Evolutionary conservation across 1,140 invertebrate species (phyloP).

Genomic region (Trichoplusia ni): DNA sequence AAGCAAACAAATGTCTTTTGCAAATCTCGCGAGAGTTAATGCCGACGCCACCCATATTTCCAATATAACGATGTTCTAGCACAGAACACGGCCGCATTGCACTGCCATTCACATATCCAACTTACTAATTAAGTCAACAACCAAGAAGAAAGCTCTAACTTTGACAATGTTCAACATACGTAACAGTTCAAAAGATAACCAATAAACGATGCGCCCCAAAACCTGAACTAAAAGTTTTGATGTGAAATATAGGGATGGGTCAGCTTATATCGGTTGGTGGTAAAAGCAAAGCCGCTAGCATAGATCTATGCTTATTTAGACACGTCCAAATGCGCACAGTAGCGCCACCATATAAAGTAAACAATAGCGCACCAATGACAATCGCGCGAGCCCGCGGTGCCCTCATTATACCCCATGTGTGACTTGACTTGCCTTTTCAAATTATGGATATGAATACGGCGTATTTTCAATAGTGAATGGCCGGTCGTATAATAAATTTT

Average conservation of each 20-base stretch:
- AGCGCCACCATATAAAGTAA: constrained; percentile 72
- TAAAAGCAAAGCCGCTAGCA: constrained; percentile 68
- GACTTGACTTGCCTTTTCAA: constrained; percentile 37
- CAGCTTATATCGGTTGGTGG: constrained; percentile 47
- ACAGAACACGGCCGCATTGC: constrained; percentile 57
- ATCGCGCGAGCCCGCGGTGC: constrained; percentile 57
- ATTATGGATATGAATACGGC: constrained; percentile 34
- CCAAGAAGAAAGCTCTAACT: constrained; percentile 77
- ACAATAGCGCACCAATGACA: constrained; percentile 78
- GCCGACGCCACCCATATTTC: constrained; percentile 64
- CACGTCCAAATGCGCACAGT: constrained; percentile 69
- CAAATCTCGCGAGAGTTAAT: constrained; percentile 37
- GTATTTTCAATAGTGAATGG: constrained; percentile 32
- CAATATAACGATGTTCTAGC: constrained; percentile 46
- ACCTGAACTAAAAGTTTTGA: constrained; percentile 21
- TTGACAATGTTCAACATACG: constrained; percentile 78
- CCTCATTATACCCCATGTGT: constrained; percentile 72
- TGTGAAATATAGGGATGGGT: constrained; percentile 16
- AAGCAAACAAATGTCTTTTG: constrained; percentile 26
- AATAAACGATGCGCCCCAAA: constrained; percentile 44
- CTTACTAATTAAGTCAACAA: constrained; percentile 80
- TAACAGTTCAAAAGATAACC: constrained; percentile 56
- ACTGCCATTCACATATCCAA: constrained; percentile 79
- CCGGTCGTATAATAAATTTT: constrained; percentile 26
- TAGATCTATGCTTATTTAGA: constrained; percentile 79